Conservation (phyloP, 2,888 invertebrate genomes). For the Alviniconcha strummeri region DNA sequence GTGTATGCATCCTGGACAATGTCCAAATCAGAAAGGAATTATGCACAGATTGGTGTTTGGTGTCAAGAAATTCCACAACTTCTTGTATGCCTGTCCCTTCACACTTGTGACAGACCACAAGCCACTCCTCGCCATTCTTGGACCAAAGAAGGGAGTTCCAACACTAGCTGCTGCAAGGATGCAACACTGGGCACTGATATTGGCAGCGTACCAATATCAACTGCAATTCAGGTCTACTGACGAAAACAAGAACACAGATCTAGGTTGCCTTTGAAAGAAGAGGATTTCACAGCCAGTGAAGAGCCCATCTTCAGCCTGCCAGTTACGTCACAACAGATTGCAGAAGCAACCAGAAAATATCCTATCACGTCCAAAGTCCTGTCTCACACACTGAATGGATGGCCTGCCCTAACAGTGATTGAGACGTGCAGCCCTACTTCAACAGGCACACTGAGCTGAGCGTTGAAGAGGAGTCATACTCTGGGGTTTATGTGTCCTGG, state of each 20-base stretch:
- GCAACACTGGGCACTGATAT: slow-evolving; percentile 54
- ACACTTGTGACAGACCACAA: slow-evolving; percentile 71
- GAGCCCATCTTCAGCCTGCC: slow-evolving; percentile 23
- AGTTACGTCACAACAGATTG: slow-evolving; percentile 16
- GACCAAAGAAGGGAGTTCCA: slow-evolving; percentile 58
- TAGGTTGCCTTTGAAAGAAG: slow-evolving; percentile 45
- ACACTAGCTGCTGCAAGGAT: slow-evolving; percentile 57
- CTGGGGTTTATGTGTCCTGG: slow-evolving; percentile 41
- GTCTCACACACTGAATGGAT: slow-evolving; percentile 7
- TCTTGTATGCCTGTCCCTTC: slow-evolving; percentile 72
- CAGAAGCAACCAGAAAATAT: slow-evolving; percentile 21
- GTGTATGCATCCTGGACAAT: slow-evolving; percentile 58
- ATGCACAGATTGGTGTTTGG: slow-evolving; percentile 63
- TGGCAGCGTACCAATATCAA: slow-evolving; percentile 66
- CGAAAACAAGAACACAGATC: slow-evolving; percentile 66
- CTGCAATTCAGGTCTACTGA: slow-evolving; percentile 59
- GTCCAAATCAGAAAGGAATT: slow-evolving; percentile 66
- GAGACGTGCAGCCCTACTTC: slow-evolving; percentile 18
- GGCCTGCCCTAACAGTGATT: slow-evolving; percentile 15
- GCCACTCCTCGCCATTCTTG: slow-evolving; percentile 70
- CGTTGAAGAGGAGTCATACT: slow-evolving; percentile 35
- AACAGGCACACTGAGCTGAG: slow-evolving; percentile 33
- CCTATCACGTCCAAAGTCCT: slow-evolving; percentile 23
- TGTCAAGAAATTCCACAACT: slow-evolving; percentile 62
- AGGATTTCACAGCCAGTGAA: not conserved